Evolutionary conservation across 2,797 vertebrate species (phyloP), one percentile per base, ranked within the genome.

Genomic region (Pseudocheirus occidentalis): DNA sequence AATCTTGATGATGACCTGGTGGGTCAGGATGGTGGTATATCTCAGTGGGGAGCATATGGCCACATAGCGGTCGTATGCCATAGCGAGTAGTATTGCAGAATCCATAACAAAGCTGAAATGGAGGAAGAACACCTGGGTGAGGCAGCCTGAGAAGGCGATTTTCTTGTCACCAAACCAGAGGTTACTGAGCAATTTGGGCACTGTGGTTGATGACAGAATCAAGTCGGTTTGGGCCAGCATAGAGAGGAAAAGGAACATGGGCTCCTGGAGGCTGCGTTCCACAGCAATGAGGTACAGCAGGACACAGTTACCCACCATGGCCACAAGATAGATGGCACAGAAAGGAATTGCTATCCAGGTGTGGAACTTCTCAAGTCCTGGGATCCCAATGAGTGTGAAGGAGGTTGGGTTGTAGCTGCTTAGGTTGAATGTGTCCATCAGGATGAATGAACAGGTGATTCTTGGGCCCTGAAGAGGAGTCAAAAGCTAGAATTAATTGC

Each of bases 51-150:
- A 93, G 56, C 96, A 97, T 95, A 98, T 97, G 81, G 98, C 98
- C 94, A 98, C 95, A 3, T 97, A 98, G 57, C 92, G 92, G 91
- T 97, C 96, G 92, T 97, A 97, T 0, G 97, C 97, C 97, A 98
- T 98, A 29, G 96, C 92, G 40, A 97, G 5, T 28, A 98, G 91
- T 4, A 94, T 96, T 16, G 97, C 98, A 0, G 97, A 98, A 56
- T 98, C 98, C 24, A 97, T 92, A 0, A 52, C 95, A 92, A 93
- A 97, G 91, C 96, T 95, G 50, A 97, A 97, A 50, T 97, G 97
- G 5, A 98, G 96, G 53, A 97, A 97, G 40, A 98, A 98, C 98
- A 99, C 98, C 96, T 99, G 98, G 0, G 97, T 62, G 92, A 99
- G 98, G 92, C 98, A 99, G n/a, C 98, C 98, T 0, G 95, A 95